Base-by-base conservation (phyloP, 2,113 vertebrate species). In the Phycodurus eques region DNA sequence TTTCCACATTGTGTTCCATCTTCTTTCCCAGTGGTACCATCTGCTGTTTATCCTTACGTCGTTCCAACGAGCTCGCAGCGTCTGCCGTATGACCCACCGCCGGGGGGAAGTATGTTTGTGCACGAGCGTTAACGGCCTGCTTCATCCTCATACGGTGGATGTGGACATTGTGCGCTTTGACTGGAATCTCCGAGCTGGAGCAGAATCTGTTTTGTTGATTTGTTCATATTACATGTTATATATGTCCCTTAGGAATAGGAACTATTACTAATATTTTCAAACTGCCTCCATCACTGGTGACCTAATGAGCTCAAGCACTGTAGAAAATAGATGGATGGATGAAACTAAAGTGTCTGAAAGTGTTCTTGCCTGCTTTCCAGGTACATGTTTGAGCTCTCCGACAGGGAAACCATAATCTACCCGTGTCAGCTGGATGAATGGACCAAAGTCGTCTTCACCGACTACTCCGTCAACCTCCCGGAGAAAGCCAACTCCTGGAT, bases 361-460 rank as follows among this genome's bases (percentile, higher is more conserved):
- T 69, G 10, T 66, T 61, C 62, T 69, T 13, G 39, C 3, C 22
- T 73, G 31, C 43, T 75, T 12, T 31, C 44, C 83, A 99, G 97
- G 73, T 85, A 92, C 76, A 94, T 98, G 80, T 92, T 98, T 88
- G 93, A 87, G 73, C 92, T 86, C 79, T 93, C 86, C 46, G 85
- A 83, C 77, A 87, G 81, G 53, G 91, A 88, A 20, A 49, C 88
- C 15, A 76, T 92, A 67, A 87, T 90, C 31, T 98, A 94, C 70
- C 88, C 92, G 6, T 96, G 94, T 80, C 92, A 91, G 70, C 89
- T 91, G 80, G 96, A 98, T 80, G 96, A 98, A 71, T 87, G 81
- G 70, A 94, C 91, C 69, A 94, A 91, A 80, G 80, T 94, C 22
- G 71, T 83, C 59, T 97, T 94, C 8, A 39, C 76, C 22, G 96